Conservation (phyloP, 2,113 vertebrate species). For the Myotis davidii region DNA sequence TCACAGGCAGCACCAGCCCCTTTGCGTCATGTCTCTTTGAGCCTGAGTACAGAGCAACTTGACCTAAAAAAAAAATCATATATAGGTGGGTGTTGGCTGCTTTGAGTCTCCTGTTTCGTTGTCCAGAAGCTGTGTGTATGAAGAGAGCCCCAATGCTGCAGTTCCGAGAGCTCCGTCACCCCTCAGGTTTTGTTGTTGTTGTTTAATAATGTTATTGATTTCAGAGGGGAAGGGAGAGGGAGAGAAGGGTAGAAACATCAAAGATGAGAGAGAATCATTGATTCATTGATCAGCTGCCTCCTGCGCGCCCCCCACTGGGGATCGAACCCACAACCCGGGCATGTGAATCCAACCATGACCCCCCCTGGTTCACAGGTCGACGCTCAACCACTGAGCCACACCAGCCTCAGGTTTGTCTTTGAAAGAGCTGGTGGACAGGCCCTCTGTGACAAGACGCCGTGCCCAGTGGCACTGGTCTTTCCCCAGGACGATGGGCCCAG, state of each 20-base stretch:
- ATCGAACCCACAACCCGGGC: no score
- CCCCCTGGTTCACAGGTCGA: no score
- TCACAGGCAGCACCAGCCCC: neutral
- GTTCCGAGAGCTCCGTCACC: neutral
- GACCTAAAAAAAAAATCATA: constrained; percentile 45
- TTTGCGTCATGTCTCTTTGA: neutral
- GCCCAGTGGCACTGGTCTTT: neutral
- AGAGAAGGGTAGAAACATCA: no score
- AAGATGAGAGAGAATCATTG: no score
- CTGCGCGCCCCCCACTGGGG: no score
- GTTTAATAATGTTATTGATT: no score
- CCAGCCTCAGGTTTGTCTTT: neutral
- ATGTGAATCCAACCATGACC: no score
- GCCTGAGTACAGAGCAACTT: constrained; percentile 11
- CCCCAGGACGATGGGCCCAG: neutral
- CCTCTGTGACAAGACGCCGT: neutral
- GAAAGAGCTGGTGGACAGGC: neutral
- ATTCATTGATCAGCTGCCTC: no score
- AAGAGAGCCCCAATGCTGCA: neutral
- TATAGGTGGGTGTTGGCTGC: neutral
- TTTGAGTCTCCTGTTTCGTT: neutral
- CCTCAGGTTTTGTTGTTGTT: neutral
- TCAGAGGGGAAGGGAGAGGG: no score
- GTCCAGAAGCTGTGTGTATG: neutral
- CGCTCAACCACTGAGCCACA: no score